phyloP scores from a whole-genome alignment of 2,113 vertebrate species.

The Cisticola juncidis region DNA sequence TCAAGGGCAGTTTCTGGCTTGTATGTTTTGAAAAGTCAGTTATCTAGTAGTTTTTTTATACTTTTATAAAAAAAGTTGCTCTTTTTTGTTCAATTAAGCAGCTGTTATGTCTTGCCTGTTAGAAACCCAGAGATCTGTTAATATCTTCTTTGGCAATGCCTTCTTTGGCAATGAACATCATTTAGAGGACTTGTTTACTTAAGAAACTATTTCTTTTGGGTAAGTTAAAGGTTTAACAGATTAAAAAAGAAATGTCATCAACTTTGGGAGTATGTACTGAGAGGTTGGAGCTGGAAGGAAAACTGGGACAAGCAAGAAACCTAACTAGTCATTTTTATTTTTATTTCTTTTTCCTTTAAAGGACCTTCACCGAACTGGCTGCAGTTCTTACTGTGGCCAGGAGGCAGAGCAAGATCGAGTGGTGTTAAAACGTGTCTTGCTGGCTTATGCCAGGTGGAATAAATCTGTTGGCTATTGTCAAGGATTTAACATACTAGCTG shows the following conservation, averaged over 20 bases:
- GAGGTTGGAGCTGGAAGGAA: neutral
- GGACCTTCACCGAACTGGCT: slow-evolving; percentile 89
- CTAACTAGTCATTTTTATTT: neutral
- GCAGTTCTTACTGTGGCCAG: slow-evolving; percentile 89
- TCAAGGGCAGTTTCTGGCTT: neutral
- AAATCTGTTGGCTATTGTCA: slow-evolving; percentile 90
- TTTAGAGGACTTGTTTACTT: neutral
- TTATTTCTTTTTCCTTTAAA: neutral
- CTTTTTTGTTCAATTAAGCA: neutral
- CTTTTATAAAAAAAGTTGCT: neutral
- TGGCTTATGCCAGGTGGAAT: slow-evolving; percentile 90
- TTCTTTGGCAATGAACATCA: neutral
- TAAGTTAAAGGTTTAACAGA: neutral
- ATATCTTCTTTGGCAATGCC: neutral
- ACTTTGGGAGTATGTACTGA: neutral
- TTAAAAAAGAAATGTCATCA: neutral
- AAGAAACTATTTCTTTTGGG: neutral
- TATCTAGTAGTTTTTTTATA: neutral
- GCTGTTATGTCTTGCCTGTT: neutral
- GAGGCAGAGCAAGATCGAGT: slow-evolving; percentile 90
- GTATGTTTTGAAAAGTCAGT: neutral
- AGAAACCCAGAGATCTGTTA: neutral
- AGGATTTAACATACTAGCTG: slow-evolving; percentile 89
- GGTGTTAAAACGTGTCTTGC: slow-evolving; percentile 83
- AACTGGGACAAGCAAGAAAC: neutral